Evolutionary conservation across 2,888 invertebrate species (phyloP).

Genomic region (Frankliniella intonsa): DNA sequence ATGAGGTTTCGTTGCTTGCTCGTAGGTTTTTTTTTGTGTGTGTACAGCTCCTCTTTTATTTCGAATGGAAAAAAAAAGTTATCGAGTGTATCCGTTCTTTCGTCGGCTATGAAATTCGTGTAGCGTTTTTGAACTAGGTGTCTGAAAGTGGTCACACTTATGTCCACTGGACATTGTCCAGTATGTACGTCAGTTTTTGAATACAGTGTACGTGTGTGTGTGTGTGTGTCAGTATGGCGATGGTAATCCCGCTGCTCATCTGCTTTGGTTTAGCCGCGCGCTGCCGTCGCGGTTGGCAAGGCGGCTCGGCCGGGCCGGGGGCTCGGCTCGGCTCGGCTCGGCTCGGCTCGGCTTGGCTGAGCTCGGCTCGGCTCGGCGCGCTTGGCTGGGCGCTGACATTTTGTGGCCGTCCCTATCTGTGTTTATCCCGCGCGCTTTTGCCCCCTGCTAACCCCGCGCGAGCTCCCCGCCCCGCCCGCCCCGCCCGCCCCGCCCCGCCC

Average conservation of each 20-base stretch:
- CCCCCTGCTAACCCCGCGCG: too few relatives aligned
- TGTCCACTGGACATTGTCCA: too few relatives aligned
- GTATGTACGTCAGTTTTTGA: too few relatives aligned
- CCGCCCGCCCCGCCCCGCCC: background rate
- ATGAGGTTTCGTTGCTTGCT: background rate
- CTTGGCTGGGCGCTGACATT: background rate
- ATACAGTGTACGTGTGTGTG: background rate
- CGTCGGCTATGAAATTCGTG: too few relatives aligned
- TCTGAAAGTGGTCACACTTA: too few relatives aligned
- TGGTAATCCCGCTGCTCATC: background rate
- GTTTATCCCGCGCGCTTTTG: background rate
- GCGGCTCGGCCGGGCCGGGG: background rate
- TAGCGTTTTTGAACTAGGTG: too few relatives aligned
- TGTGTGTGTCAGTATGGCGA: background rate
- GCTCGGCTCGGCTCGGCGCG: background rate
- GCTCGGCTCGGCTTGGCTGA: background rate
- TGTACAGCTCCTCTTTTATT: too few relatives aligned
- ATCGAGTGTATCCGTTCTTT: too few relatives aligned
- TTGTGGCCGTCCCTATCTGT: slow-evolving; percentile 12
- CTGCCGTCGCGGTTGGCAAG: too few relatives aligned
- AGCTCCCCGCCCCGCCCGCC: background rate
- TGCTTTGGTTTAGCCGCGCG: background rate
- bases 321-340: background rate
- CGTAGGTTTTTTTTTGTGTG: background rate
- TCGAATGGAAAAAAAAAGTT: too few relatives aligned